phyloP scores from a whole-genome alignment of 2,113 vertebrate genomes.

The Laterallus jamaicensis region DNA sequence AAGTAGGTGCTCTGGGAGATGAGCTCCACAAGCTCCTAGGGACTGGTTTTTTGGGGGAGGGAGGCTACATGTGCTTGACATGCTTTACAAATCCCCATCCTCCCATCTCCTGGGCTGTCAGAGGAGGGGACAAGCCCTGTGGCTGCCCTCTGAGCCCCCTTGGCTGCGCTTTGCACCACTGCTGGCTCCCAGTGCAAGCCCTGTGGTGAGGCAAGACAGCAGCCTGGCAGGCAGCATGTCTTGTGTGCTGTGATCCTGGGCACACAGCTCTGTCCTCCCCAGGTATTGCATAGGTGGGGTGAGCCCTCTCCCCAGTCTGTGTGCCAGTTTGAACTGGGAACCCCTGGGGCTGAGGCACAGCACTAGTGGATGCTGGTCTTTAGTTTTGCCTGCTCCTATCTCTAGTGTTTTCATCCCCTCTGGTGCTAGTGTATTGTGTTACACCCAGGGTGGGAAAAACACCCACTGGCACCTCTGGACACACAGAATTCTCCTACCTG shows the following conservation, averaged over 20 bases:
- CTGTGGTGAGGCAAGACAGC: background rate
- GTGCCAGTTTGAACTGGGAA: background rate
- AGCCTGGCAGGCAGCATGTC: background rate
- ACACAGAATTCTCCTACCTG: background rate
- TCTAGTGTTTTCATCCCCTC: background rate
- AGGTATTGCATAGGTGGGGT: background rate
- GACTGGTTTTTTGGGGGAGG: background rate
- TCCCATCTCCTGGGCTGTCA: background rate
- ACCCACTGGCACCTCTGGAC: background rate
- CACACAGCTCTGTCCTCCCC: background rate
- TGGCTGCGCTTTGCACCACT: background rate
- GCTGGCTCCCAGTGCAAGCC: background rate
- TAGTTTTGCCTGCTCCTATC: background rate
- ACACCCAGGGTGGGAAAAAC: too few species aligned
- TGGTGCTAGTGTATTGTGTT: accelerated
- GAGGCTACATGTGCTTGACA: background rate
- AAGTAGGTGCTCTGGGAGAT: constrained; percentile 73
- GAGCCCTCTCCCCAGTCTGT: background rate
- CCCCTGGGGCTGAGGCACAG: background rate
- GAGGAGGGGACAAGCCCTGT: background rate
- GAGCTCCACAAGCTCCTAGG: background rate
- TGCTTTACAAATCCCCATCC: background rate
- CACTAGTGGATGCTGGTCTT: background rate
- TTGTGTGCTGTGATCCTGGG: too few species aligned
- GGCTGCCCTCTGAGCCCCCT: background rate